These are phyloP conservation scores for Kradibia gibbosae DNA, from an alignment of 1,140 invertebrate genomes.

Conservation along the genomic window DNA sequence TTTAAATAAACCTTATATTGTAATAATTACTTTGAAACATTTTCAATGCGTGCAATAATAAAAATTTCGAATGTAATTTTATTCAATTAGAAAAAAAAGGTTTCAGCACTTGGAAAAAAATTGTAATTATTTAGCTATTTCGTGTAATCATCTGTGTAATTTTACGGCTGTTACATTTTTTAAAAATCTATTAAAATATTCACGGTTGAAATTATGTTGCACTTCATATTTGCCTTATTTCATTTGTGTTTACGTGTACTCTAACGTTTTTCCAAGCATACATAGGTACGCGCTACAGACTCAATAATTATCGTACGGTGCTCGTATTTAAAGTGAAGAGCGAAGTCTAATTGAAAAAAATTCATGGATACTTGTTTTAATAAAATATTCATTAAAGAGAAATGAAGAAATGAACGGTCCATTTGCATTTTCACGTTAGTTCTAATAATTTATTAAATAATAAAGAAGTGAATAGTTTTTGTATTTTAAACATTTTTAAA, in stretches of 20 bases:
- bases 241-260: conserved; percentile 11
- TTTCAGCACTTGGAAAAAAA: not conserved
- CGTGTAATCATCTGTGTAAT: conserved; percentile 7
- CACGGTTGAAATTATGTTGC: conserved; percentile 1
- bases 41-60: no score
- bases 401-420: not conserved
- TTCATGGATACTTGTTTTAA: not conserved
- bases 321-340: not conserved
- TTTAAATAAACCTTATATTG: no score
- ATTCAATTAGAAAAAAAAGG: no score
- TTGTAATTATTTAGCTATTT: conserved; percentile 8
- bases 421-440: not conserved
- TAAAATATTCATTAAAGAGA: conserved; percentile 30
- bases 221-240: conserved; percentile 21
- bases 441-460: not conserved
- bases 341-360: conserved; percentile 40
- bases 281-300: not conserved
- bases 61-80: no score
- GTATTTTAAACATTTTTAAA: no score
- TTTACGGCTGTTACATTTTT: conserved; percentile 26
- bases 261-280: conserved; percentile 25
- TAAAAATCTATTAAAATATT: conserved; percentile 8
- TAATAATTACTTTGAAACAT: no score
- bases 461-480: no score
- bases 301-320: conserved; percentile 32